A percentile compares a stretch with the other conserved stretches of the same genome.
phyloP scores from a whole-genome alignment of 1,140 invertebrate species.

The Rhagoletis zephyria region DNA sequence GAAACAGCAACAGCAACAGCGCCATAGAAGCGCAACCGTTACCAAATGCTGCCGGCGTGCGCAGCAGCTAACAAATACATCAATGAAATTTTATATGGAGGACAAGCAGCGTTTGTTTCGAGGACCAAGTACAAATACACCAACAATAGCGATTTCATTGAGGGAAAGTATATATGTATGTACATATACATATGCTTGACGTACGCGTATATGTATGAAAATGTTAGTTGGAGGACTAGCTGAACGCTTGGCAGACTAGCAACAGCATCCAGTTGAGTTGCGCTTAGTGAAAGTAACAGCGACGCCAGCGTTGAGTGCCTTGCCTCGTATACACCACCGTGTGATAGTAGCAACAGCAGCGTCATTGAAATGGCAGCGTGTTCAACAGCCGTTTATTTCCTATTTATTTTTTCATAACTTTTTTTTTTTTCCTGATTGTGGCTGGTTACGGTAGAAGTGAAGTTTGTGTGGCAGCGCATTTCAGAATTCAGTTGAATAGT shows the following conservation, averaged over 20 bases:
- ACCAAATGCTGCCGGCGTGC: background rate
- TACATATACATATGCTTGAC: background rate
- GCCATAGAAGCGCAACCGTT: background rate
- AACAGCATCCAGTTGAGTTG: background rate
- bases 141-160: constrained; percentile 24
- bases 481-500: constrained; percentile 68
- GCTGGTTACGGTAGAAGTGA: constrained; percentile 63
- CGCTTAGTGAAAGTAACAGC: constrained; percentile 10
- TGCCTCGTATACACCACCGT: background rate
- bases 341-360: background rate
- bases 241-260: background rate
- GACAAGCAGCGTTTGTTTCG: background rate
- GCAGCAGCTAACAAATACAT: constrained; percentile 18
- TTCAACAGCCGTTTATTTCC: constrained; percentile 11
- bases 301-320: constrained; percentile 1
- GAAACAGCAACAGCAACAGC: too few relatives aligned
- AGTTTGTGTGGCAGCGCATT: constrained; percentile 61
- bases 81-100: constrained; percentile 20
- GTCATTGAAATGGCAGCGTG: constrained; percentile 2
- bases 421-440: too few relatives aligned
- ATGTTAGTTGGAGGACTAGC: too few relatives aligned
- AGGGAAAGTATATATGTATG: background rate
- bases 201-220: background rate
- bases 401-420: background rate
- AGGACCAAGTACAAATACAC: constrained; percentile 10